These are phyloP conservation scores for Acanthornis magna DNA, from an alignment of 2,797 vertebrate species.

Conservation along the genomic window DNA sequence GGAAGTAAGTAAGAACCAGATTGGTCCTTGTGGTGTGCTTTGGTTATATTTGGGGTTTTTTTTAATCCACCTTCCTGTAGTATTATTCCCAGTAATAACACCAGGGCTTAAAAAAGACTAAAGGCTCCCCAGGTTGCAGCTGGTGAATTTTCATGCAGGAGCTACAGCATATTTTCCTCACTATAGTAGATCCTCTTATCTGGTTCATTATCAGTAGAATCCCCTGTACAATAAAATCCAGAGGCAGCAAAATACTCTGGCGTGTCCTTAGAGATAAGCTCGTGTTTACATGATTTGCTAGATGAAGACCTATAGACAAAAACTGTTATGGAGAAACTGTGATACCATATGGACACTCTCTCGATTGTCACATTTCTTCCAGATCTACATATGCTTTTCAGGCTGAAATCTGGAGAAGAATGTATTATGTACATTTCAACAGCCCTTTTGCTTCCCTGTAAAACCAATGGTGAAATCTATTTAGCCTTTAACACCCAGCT, in stretches of 20 bases:
- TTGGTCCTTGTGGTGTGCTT: background rate
- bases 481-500: background rate
- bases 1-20: background rate
- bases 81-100: background rate
- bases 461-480: background rate
- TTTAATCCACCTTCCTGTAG: background rate
- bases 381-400: background rate
- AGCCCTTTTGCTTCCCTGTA: background rate
- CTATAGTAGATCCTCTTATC: constrained; percentile 30
- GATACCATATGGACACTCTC: background rate
- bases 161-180: background rate
- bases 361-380: background rate
- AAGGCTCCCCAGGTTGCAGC: background rate
- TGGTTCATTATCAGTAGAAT: constrained; percentile 26
- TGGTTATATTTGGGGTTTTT: background rate
- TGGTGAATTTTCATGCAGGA: background rate
- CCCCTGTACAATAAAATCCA: background rate
- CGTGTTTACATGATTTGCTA: background rate
- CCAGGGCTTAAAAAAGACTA: background rate
- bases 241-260: constrained; percentile 13
- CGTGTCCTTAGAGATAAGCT: constrained; percentile 15
- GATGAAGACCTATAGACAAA: constrained; percentile 20
- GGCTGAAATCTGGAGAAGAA: background rate
- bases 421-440: background rate
- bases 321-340: background rate